These are phyloP conservation scores for Peucedramus taeniatus DNA, from an alignment of 2,113 vertebrate genomes.

Conservation along the genomic window DNA sequence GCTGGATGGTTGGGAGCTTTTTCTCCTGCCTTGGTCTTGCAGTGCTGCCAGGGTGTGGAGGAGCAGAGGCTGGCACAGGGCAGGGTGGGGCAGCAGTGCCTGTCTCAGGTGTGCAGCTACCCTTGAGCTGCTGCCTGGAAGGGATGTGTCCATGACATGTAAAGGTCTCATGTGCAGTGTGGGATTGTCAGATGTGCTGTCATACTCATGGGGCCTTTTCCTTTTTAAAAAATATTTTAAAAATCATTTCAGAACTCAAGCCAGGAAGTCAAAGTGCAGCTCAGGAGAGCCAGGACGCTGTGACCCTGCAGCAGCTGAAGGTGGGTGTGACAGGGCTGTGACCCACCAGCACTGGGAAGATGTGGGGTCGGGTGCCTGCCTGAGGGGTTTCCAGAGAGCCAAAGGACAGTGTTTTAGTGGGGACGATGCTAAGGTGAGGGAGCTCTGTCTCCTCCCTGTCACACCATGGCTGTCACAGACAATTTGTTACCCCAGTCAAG, in stretches of 20 bases:
- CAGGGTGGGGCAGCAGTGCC: background rate
- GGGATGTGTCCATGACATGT: background rate
- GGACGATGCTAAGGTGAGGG: background rate
- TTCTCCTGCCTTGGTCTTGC: background rate
- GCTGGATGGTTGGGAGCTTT: background rate
- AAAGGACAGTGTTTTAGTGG: background rate
- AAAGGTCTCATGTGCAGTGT: background rate
- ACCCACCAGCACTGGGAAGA: background rate
- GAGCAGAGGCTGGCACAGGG: background rate
- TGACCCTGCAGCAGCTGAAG: conserved; percentile 63
- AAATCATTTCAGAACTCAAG: conserved; percentile 57
- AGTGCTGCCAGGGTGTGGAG: background rate
- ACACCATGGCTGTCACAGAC: background rate
- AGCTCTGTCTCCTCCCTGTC: background rate
- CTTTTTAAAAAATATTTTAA: conserved; percentile 26
- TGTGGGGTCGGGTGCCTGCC: rapidly evolving
- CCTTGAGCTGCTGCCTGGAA: background rate
- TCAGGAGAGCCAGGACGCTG: conserved; percentile 64
- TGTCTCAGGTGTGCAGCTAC: background rate
- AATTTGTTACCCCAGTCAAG: rapidly evolving
- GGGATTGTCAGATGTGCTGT: background rate
- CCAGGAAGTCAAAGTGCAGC: conserved; percentile 65
- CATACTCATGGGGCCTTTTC: background rate
- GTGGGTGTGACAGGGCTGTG: conserved; percentile 28
- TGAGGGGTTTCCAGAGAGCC: background rate